A percentile compares a stretch with the other conserved stretches of the same genome.
phyloP scores from a whole-genome alignment of 2,113 vertebrate species.

The Xenus cinereus region DNA sequence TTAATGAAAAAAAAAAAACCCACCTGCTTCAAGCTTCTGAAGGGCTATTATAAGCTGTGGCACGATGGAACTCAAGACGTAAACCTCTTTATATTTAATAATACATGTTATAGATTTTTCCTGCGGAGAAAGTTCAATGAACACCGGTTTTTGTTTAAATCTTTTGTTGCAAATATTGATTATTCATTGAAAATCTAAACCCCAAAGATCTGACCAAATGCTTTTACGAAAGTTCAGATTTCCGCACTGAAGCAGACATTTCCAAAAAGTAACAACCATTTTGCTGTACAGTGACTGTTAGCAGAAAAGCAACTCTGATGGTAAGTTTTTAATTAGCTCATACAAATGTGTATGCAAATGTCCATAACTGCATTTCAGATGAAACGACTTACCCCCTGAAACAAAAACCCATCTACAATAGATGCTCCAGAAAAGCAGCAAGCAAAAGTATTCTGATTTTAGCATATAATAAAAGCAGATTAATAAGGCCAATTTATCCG shows the following conservation, averaged over 20 bases:
- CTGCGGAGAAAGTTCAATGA: background rate
- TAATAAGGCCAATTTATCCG: background rate
- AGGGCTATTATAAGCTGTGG: background rate
- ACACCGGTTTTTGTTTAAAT: background rate
- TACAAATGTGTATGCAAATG: background rate
- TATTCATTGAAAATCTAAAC: conserved; percentile 10
- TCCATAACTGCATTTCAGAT: background rate
- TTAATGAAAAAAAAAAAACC: background rate
- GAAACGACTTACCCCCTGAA: background rate
- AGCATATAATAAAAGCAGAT: background rate
- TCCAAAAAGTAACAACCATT: background rate
- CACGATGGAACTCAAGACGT: background rate
- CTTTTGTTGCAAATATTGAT: background rate
- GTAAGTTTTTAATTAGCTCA: background rate
- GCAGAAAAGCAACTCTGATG: background rate
- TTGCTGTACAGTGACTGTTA: background rate
- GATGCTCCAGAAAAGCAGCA: background rate
- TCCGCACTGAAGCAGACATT: background rate
- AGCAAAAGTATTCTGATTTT: background rate
- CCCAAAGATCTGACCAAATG: background rate
- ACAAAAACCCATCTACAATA: background rate
- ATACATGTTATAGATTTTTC: background rate
- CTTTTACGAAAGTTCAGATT: background rate
- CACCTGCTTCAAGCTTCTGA: background rate
- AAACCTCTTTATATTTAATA: conserved; percentile 24